A percentile compares a stretch with the other conserved stretches of the same genome.
phyloP scores from a whole-genome alignment of 2,797 vertebrate genomes.

The Chaunax sp. region DNA sequence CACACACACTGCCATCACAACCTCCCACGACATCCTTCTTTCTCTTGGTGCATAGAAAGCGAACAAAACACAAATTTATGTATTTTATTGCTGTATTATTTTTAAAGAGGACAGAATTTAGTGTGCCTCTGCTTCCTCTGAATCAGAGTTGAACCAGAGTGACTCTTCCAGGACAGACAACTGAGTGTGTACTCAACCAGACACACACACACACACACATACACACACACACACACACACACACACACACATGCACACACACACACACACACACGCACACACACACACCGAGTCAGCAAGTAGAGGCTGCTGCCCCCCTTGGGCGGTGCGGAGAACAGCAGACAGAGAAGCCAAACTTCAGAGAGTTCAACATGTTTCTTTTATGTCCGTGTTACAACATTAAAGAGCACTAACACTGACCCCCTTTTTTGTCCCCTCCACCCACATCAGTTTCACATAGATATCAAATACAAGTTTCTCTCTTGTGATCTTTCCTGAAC shows the following conservation, averaged over 20 bases:
- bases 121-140: not conserved
- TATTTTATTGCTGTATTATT: not conserved
- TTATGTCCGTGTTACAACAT: constrained; percentile 25
- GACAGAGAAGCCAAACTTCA: not conserved
- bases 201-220: constrained; percentile 11
- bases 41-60: constrained; percentile 1
- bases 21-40: not conserved
- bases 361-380: constrained; percentile 7
- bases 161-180: not conserved
- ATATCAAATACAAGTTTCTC: constrained; percentile 20
- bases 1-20: too few relatives aligned
- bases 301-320: constrained; percentile 58
- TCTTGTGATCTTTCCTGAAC: constrained; percentile 43
- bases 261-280: not conserved
- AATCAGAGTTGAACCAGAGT: not conserved
- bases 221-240: not conserved
- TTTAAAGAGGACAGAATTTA: not conserved
- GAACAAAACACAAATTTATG: not conserved
- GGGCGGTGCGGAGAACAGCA: constrained; percentile 42
- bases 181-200: not conserved
- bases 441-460: constrained; percentile 6
- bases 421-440: constrained; percentile 7
- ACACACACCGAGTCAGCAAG: constrained; percentile 1
- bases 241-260: too few relatives aligned
- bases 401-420: constrained; percentile 8